A percentile compares a stretch with the other conserved stretches of the same genome.
Evolutionary conservation across 2,797 vertebrate genomes (phyloP).

Genomic region (Hylomyscus alleni): DNA sequence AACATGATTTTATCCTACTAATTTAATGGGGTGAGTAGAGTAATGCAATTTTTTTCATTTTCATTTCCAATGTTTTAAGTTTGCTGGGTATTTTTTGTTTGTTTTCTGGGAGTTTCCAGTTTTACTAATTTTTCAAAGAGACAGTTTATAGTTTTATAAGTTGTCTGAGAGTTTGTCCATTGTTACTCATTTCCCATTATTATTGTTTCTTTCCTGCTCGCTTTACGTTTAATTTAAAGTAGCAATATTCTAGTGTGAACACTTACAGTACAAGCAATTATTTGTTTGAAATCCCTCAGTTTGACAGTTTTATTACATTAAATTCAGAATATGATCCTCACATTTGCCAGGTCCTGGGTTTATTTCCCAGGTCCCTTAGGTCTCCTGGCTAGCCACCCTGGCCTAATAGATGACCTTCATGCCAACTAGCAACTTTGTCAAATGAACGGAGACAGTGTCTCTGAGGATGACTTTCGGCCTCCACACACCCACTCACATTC

Average conservation of each 20-base stretch:
- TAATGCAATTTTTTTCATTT: not conserved
- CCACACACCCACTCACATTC: not conserved
- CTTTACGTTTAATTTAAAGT: not conserved
- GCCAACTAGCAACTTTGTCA: not conserved
- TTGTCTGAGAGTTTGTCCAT: constrained; percentile 5
- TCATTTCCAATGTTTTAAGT: constrained; percentile 16
- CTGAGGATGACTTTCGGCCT: no score
- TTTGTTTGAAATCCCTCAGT: constrained; percentile 24
- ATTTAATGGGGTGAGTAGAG: not conserved
- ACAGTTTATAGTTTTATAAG: not conserved
- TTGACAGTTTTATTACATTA: not conserved
- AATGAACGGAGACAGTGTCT: not conserved
- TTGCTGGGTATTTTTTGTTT: not conserved
- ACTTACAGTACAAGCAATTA: constrained; percentile 28
- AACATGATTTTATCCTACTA: not conserved
- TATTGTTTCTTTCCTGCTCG: not conserved
- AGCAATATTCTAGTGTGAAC: not conserved
- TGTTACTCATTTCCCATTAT: constrained; percentile 19
- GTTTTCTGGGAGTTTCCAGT: not conserved
- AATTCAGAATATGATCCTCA: not conserved
- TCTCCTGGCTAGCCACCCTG: not conserved
- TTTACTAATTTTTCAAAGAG: constrained; percentile 47
- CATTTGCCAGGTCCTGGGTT: not conserved
- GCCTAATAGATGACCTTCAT: not conserved
- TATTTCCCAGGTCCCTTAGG: not conserved